Percentiles rank a stretch among this genome's conserved stretches.
phyloP scores from a whole-genome alignment of 2,797 vertebrate species.

The Acrossocheilus fasciatus region DNA sequence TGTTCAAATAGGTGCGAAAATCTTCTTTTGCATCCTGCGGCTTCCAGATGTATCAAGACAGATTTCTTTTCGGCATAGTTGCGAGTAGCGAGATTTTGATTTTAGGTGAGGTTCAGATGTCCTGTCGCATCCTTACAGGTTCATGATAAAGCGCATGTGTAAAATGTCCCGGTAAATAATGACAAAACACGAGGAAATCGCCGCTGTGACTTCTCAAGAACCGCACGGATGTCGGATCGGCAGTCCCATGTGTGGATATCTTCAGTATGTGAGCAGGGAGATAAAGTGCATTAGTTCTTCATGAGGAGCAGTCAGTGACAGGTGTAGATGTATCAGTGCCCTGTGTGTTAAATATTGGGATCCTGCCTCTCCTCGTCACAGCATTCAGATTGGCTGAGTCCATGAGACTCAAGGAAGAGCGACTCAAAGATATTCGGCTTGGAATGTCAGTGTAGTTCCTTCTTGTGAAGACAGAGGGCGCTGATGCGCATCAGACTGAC shows the following conservation, averaged over 20 bases:
- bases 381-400: slow-evolving; percentile 91
- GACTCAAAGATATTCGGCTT: slow-evolving; percentile 68
- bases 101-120: slow-evolving; percentile 13
- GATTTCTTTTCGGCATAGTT: slow-evolving; percentile 60
- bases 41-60: slow-evolving; percentile 53
- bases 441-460: slow-evolving; percentile 70
- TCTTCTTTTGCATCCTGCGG: slow-evolving; percentile 64
- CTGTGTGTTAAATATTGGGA: slow-evolving; percentile 91
- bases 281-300: slow-evolving; percentile 38
- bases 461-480: slow-evolving; percentile 80
- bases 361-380: slow-evolving; percentile 92
- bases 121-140: slow-evolving; percentile 35
- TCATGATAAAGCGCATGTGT: slow-evolving; percentile 8
- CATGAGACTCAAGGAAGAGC: slow-evolving; percentile 79
- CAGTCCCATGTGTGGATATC: slow-evolving; percentile 12
- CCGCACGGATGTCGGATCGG: background rate
- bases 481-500: slow-evolving; percentile 34
- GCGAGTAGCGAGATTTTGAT: background rate
- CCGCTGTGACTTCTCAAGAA: slow-evolving; percentile 6
- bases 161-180: slow-evolving; percentile 30
- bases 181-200: slow-evolving; percentile 1
- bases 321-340: slow-evolving; percentile 73
- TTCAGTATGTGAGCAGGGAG: slow-evolving; percentile 11
- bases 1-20: slow-evolving; percentile 50
- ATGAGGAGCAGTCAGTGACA: slow-evolving; percentile 65